Conservation (phyloP, 2,888 invertebrate species). For the Urechis unicinctus region DNA sequence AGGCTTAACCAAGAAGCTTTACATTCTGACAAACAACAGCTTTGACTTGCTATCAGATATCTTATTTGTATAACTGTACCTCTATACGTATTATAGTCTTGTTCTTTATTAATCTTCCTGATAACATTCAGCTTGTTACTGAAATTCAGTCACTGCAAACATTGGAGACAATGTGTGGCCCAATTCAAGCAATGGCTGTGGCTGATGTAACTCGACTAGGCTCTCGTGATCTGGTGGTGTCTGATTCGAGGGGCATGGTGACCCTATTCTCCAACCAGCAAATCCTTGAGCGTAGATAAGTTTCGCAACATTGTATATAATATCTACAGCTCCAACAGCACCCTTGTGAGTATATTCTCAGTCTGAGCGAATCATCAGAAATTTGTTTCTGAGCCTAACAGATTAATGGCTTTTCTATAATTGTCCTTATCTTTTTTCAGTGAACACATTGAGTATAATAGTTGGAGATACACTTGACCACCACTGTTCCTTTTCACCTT, state of each 20-base stretch:
- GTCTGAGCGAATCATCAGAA: not conserved
- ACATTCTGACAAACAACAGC: no score
- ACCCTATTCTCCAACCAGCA: conserved; percentile 45
- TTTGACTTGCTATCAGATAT: not conserved
- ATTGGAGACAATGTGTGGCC: conserved; percentile 45
- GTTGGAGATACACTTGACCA: conserved; percentile 34
- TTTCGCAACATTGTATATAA: conserved; percentile 32
- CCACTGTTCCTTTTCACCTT: conserved; percentile 34
- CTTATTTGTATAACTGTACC: not conserved
- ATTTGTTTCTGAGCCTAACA: not conserved
- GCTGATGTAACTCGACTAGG: conserved; percentile 43
- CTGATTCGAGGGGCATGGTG: conserved; percentile 39
- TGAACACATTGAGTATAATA: not conserved
- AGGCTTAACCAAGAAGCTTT: no score
- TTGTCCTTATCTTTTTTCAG: no score
- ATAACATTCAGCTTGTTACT: not conserved
- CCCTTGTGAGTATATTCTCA: conserved; percentile 28
- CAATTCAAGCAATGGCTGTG: conserved; percentile 38
- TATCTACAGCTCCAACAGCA: conserved; percentile 35
- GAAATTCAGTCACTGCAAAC: not conserved
- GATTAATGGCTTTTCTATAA: not conserved
- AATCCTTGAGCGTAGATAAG: conserved; percentile 35
- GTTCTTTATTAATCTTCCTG: not conserved
- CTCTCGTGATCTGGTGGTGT: conserved; percentile 41
- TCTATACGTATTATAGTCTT: no score